phyloP scores from a whole-genome alignment of 1,140 invertebrate species.

The Hylyphantes graminicola region DNA sequence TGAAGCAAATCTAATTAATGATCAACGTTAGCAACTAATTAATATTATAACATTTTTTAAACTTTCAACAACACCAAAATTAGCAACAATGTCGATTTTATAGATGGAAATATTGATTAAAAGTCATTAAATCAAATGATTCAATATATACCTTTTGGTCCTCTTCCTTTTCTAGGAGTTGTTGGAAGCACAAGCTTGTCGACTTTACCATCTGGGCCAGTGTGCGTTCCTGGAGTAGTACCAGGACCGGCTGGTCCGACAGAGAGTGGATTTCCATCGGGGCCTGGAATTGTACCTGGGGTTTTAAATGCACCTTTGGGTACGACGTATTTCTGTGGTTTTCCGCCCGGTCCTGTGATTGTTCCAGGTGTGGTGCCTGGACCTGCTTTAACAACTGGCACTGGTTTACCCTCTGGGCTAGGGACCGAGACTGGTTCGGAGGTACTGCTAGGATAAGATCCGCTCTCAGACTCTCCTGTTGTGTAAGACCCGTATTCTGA shows the following conservation, averaged over 20 bases:
- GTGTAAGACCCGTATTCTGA: too few relatives aligned
- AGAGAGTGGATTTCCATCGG: slow-evolving; percentile 9
- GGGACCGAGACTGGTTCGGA: slow-evolving; percentile 4
- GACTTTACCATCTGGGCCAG: slow-evolving; percentile 17
- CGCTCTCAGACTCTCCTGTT: too few relatives aligned
- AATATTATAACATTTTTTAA: too few relatives aligned
- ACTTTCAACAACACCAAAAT: too few relatives aligned
- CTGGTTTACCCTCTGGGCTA: not conserved
- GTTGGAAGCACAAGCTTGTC: slow-evolving; percentile 3
- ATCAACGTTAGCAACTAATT: too few relatives aligned
- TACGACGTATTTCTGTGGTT: not conserved
- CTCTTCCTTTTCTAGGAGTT: too few relatives aligned
- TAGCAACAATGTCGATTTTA: too few relatives aligned
- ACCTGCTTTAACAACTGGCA: slow-evolving; percentile 9
- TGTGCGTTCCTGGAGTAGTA: slow-evolving; percentile 23
- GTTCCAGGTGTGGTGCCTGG: slow-evolving; percentile 16
- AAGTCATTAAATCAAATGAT: too few relatives aligned
- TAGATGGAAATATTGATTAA: too few relatives aligned
- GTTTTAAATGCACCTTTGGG: not conserved
- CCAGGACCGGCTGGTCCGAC: slow-evolving; percentile 23
- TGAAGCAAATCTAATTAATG: too few relatives aligned
- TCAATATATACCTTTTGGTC: too few relatives aligned
- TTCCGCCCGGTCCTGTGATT: slow-evolving; percentile 11
- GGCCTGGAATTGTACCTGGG: slow-evolving; percentile 17
- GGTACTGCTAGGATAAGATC: too few relatives aligned